Evolutionary conservation across 2,888 invertebrate genomes (phyloP).

Genomic region (Drosophila koepferae): DNA sequence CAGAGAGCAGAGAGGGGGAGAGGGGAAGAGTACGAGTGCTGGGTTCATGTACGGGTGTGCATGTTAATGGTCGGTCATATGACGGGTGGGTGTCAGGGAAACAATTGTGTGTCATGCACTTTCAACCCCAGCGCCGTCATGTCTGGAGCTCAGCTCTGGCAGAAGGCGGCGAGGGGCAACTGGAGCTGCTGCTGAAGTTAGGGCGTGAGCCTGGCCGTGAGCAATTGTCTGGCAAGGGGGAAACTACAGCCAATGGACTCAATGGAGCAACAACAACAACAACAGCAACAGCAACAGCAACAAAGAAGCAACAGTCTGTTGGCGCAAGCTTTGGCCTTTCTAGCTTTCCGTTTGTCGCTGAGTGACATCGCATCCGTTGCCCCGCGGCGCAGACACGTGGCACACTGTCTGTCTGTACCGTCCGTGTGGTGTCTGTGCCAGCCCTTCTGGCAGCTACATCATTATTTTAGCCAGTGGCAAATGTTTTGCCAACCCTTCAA

Average conservation of each 20-base stretch:
- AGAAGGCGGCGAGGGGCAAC: neutral
- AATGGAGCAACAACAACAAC: slow-evolving; percentile 62
- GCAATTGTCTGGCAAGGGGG: slow-evolving; percentile 61
- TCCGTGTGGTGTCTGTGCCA: slow-evolving; percentile 3
- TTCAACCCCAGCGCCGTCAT: slow-evolving; percentile 71
- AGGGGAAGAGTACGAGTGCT: neutral
- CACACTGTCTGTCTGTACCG: neutral
- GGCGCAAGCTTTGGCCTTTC: slow-evolving; percentile 34
- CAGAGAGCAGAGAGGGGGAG: neutral
- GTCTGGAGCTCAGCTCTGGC: slow-evolving; percentile 39
- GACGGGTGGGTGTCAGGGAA: slow-evolving; percentile 35
- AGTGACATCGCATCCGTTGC: slow-evolving; percentile 54
- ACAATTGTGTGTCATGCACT: slow-evolving; percentile 81
- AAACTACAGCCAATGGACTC: slow-evolving; percentile 65
- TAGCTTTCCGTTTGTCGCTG: slow-evolving; percentile 45
- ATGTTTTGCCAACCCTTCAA: slow-evolving; percentile 58
- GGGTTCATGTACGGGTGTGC: slow-evolving; percentile 36
- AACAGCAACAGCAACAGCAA: slow-evolving; percentile 23
- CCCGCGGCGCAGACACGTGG: slow-evolving; percentile 60
- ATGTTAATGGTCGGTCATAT: slow-evolving; percentile 60
- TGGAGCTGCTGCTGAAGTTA: neutral
- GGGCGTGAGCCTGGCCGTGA: slow-evolving; percentile 37
- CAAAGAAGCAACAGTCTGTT: slow-evolving; percentile 65
- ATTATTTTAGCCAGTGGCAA: slow-evolving; percentile 65
- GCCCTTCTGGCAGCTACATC: slow-evolving; percentile 36